Base-by-base conservation (phyloP, 2,113 vertebrate species). In the Gallinago media region DNA sequence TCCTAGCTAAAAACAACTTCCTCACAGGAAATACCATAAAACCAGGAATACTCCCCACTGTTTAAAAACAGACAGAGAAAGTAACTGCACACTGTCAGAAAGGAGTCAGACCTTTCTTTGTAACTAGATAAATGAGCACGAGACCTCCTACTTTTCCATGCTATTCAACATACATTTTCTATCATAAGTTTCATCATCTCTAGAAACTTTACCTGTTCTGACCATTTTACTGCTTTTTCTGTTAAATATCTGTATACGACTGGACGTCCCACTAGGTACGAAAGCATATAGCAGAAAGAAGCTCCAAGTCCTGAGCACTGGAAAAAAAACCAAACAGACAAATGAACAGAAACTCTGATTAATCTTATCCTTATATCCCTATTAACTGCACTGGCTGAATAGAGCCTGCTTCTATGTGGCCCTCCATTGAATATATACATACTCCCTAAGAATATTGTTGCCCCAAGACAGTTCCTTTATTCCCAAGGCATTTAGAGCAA, bases 281-380 rank as follows among this genome's bases (percentile, higher is more conserved):
- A 99, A 61, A 99, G 97, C 99, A 99, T 98, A 42, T 99, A 99
- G 96, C 99, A 99, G 93, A 99, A 99, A 12, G 99, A 99, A 78
- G 99, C 99, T 83, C 99, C 99, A 19, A 99, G 98, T 77, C 99
- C 99, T 44, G 99, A 99, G 95, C 99, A 99, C 99, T 99, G 89
- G 87, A 47, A 78, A 96, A 8, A 32, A 16, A 97, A 88, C 9
- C 44, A 68, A 65, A 21, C 71, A 3, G 32, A 65, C 21, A 94
- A 89, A 42, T 32, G 15, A 94, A 47, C 44, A 94, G 42, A 73
- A 85, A 27, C 10, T 50, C 12, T 50, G 71, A 61, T 32, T 42
- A 50, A 62, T 18, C 15, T 52, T 68, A 80, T 40, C 54, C 19
- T 54, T 61, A 19, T 27, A 55, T 55, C 13, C 15, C 9, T 44